Conservation (phyloP, 2,113 vertebrate genomes). For the Oreotragus oreotragus region DNA sequence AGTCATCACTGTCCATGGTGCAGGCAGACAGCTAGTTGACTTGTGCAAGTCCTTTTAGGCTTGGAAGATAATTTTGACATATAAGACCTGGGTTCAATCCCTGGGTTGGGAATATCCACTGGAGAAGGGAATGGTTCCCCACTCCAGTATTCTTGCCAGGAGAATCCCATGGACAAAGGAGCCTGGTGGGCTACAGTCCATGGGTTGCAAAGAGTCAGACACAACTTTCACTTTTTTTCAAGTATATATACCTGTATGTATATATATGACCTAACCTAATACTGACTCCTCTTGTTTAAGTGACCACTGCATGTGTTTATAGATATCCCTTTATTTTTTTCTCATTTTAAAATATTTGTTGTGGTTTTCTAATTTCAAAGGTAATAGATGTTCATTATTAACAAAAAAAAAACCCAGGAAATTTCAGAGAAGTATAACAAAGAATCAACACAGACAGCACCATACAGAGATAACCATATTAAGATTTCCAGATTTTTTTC, state of each 20-base stretch:
- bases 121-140: too few relatives aligned
- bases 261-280: not conserved
- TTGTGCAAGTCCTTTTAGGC: not conserved
- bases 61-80: not conserved
- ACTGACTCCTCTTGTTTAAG: not conserved
- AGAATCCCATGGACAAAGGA: too few relatives aligned
- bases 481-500: not conserved
- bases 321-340: not conserved
- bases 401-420: not conserved
- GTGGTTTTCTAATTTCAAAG: not conserved
- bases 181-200: too few relatives aligned
- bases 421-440: not conserved
- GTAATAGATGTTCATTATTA: not conserved
- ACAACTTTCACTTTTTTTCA: not conserved
- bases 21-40: not conserved
- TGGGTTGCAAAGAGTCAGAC: not conserved
- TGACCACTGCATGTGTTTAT: not conserved
- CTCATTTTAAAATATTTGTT: not conserved
- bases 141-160: too few relatives aligned
- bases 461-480: not conserved
- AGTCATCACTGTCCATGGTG: not conserved
- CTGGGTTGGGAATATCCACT: too few relatives aligned
- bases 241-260: not conserved
- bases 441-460: not conserved
- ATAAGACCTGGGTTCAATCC: not conserved